Base-by-base conservation (phyloP, 2,113 vertebrate genomes). In the Sarotherodon lohbergeri region DNA sequence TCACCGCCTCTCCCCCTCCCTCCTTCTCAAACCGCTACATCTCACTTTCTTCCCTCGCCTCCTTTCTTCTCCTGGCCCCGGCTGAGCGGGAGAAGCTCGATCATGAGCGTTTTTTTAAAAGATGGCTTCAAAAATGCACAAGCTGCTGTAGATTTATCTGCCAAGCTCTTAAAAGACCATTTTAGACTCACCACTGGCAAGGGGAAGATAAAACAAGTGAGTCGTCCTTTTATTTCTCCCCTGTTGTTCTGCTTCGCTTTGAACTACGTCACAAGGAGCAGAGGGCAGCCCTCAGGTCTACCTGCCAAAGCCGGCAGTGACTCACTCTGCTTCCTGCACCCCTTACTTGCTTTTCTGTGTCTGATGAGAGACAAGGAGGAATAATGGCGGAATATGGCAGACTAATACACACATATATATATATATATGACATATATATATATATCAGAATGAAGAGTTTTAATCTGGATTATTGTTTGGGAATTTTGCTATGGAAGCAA, bases 251-350 rank as follows among this genome's bases (percentile, higher is more conserved):
- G 80, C 63, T 43, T 84, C 3, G 2, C 63, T 83, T 84, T 85
- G 48, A 79, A 52, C 29, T 91, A 87, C 88, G 12, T 94, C 90
- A 90, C 76, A 22, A 54, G 71, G 19, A 86, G 80, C 61, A 22
- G 86, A 93, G 93, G 89, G 90, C 80, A 83, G 80, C 71, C 91
- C 89, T 88, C 81, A 36, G 87, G 86, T 93, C 73, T 83, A 90
- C 90, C 92, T 93, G 92, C 83, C 87, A 91, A 76, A 81, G 86
- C 84, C 59, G 83, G 83, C 85, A 76, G 46, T 90, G 89, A 92
- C 52, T 90, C 91, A 92, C 84, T 16, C 82, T 82, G 54, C 82
- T 80, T 86, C 79, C 55, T 79, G 57, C 29, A 32, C n/a, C 34
- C 13, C 61, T 80, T 36, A 79, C 83, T 52, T 57, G 84, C 36